A percentile compares a stretch with the other conserved stretches of the same genome.
These are phyloP conservation scores for Ariolimax columbianus DNA, from an alignment of 2,888 invertebrate species.

Conservation along the genomic window DNA sequence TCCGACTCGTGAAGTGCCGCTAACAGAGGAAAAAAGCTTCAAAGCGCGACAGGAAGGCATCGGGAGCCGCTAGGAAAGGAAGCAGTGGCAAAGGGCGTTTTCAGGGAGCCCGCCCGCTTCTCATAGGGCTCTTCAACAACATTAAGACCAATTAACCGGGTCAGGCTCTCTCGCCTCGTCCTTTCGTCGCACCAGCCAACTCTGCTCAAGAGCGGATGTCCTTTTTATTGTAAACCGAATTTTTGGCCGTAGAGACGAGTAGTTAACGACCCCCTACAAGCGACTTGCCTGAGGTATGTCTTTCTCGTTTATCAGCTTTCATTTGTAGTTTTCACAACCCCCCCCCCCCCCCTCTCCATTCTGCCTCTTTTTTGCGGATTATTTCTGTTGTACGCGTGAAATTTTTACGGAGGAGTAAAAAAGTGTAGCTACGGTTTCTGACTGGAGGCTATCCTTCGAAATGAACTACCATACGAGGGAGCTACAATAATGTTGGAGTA, in stretches of 20 bases:
- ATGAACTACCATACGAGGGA: slow-evolving; percentile 1
- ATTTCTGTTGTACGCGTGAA: neutral
- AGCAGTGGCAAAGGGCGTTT: slow-evolving; percentile 18
- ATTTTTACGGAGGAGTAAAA: neutral
- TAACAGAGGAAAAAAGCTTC: slow-evolving; percentile 14
- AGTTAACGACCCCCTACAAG: slow-evolving; percentile 32
- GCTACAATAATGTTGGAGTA: slow-evolving; percentile 13
- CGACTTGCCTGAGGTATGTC: neutral
- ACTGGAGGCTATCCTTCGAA: slow-evolving; percentile 1
- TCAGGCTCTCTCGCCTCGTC: slow-evolving; percentile 9
- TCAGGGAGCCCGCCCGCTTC: slow-evolving; percentile 20
- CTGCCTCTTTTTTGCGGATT: neutral
- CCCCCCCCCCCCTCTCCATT: neutral
- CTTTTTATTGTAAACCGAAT: slow-evolving; percentile 37
- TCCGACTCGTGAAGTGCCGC: slow-evolving; percentile 7
- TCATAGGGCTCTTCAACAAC: slow-evolving; percentile 30
- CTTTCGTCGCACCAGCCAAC: slow-evolving; percentile 14
- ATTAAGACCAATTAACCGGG: slow-evolving; percentile 38
- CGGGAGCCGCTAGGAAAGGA: neutral
- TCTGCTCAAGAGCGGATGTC: slow-evolving; percentile 23
- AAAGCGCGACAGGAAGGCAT: slow-evolving; percentile 33
- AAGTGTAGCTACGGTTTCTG: neutral
- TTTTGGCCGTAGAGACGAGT: slow-evolving; percentile 23
- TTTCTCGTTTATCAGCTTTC: slow-evolving; percentile 1
- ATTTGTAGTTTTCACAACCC: slow-evolving; percentile 11